Evolutionary conservation across 2,797 vertebrate genomes (phyloP), one percentile per base, ranked within the genome.

Genomic region (Loris lydekkerianus): DNA sequence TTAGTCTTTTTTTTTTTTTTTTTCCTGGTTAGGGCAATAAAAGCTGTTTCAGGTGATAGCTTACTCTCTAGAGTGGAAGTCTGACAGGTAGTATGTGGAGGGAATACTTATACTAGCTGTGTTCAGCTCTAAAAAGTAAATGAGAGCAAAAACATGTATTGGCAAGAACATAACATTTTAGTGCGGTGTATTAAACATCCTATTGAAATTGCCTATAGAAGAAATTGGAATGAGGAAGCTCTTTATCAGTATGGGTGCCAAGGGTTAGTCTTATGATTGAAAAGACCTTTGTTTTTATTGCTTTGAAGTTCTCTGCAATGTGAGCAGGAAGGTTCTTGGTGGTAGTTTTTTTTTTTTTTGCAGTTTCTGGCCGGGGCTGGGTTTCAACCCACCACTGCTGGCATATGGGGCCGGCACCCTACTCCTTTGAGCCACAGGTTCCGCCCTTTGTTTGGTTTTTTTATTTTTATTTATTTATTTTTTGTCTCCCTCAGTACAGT

Each of bases 251-350:
- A 13, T 14, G 21, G 34, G 53, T 73, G 31, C 31, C 49, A 84
- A 67, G 61, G 53, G 58, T 11, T 65, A 40, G 49, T 63, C 63
- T 53, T 81, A 4, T 43, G 10, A 72, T 72, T 70, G 61, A 46
- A 77, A 83, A 78, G 40, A 20, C 85, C 49, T 89, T 76, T 89
- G 46, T 94, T 86, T 89, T 29, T 23, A 58, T 87, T 76, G 40
- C 85, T 89, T 29, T 93, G 81, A 61, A 58, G 49, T 69, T 73
- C 58, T 40, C 49, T 95, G 34, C 43, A 8, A 25, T 20, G 11
- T 77, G 43, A 82, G 21, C 37, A 53, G 25, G 65, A 56, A 84
- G 40, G 3, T 37, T 37, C 13, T n/a, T 77, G 31, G 40, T 84
- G 21, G 6, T n/a, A 18, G 43, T 53, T 88, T 49, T 67, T 65